Conservation (phyloP, 2,888 invertebrate genomes). For the Ganaspis brasiliensis region DNA sequence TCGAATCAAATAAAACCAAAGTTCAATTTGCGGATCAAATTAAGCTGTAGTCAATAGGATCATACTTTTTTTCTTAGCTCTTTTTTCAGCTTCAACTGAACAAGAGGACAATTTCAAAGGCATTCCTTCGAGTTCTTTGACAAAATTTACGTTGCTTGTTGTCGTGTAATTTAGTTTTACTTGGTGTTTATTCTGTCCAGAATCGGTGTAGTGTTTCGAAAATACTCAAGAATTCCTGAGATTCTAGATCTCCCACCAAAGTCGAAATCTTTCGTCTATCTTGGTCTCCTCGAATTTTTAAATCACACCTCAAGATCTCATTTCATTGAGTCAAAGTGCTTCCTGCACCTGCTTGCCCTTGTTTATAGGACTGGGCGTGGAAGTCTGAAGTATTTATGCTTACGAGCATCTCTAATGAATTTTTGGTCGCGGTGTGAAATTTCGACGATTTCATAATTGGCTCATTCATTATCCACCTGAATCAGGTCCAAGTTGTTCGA, state of each 20-base stretch:
- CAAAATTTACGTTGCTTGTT: slow-evolving; percentile 43
- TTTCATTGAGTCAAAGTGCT: slow-evolving; percentile 3
- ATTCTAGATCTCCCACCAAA: slow-evolving; percentile 31
- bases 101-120: slow-evolving; percentile 42
- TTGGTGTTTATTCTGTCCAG: slow-evolving; percentile 19
- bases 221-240: slow-evolving; percentile 42
- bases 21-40: too few species aligned
- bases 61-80: too few species aligned
- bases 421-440: slow-evolving; percentile 72
- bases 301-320: slow-evolving; percentile 1
- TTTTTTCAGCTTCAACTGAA: slow-evolving; percentile 21
- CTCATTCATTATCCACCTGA: slow-evolving; percentile 65
- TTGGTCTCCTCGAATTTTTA: background rate
- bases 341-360: slow-evolving; percentile 64
- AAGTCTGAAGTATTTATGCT: slow-evolving; percentile 69
- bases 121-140: slow-evolving; percentile 35
- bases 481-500: slow-evolving; percentile 18
- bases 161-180: slow-evolving; percentile 42
- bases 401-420: slow-evolving; percentile 72
- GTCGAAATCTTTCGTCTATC: slow-evolving; percentile 14
- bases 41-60: too few species aligned
- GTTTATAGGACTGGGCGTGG: slow-evolving; percentile 64
- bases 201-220: slow-evolving; percentile 14
- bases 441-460: slow-evolving; percentile 75
- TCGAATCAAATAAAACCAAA: too few species aligned